Conservation (phyloP, 1,140 invertebrate genomes). For the Eriosoma lanigerum region DNA sequence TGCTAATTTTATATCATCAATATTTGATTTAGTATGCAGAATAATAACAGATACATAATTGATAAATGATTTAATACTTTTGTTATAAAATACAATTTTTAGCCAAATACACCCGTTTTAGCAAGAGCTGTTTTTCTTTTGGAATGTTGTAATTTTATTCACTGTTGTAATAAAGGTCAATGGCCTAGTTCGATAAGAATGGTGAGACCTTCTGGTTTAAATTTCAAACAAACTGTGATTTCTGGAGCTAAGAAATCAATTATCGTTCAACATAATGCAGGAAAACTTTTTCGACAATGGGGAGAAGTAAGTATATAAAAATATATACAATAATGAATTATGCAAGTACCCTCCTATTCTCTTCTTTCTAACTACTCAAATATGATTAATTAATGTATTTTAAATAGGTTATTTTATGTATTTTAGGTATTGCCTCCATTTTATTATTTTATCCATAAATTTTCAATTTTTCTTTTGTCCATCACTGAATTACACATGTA, state of each 20-base stretch:
- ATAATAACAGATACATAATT: neutral
- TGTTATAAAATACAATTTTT: constrained; percentile 56
- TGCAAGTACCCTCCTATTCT: no score
- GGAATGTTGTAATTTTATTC: constrained; percentile 95
- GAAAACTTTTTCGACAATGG: constrained; percentile 97
- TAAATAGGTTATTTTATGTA: no score
- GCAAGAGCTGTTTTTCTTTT: constrained; percentile 85
- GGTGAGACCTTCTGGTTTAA: constrained; percentile 71
- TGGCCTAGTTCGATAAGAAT: constrained; percentile 97
- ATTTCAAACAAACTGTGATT: constrained; percentile 58
- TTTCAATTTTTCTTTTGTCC: no score
- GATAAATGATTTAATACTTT: neutral
- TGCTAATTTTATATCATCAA: constrained; percentile 89
- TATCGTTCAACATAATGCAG: constrained; percentile 85
- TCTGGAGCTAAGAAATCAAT: constrained; percentile 72
- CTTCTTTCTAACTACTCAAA: no score
- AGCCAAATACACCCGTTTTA: constrained; percentile 92
- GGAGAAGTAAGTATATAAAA: constrained; percentile 71
- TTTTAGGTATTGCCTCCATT: no score
- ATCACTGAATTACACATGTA: no score
- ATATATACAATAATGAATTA: no score
- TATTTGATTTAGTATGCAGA: constrained; percentile 84
- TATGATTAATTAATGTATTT: no score
- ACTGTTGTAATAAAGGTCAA: constrained; percentile 94
- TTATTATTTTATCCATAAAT: no score